Evolutionary conservation across 2,113 vertebrate species (phyloP), one percentile per base, ranked within the genome.

Genomic region (Semnornis frantzii): DNA sequence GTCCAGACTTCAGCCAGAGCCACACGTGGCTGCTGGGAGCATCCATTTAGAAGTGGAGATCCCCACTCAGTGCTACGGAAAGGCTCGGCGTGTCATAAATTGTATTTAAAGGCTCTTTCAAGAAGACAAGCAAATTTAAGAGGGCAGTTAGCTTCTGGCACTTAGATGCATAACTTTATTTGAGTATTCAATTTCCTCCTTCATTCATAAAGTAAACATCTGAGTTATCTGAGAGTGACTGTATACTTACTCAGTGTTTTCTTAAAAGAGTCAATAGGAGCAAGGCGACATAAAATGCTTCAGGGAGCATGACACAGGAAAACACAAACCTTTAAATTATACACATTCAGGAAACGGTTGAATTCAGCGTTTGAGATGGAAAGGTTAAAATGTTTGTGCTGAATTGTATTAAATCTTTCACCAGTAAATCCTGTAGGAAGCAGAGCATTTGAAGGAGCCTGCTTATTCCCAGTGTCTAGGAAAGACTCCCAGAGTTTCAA

Each of bases 181-280:
- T 93, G 97, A 97, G 96, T 92, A 83, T 94, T 95, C 97, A 76
- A 93, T 87, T 96, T 97, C 96, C 96, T 95, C 90, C 90, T 96
- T 96, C 93, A 90, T 95, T 97, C 95, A 94, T 96, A 96, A 97
- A 97, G 87, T 97, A 97, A 98, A 97, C 97, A 96, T 69, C 80
- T 79, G 96, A 95, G 93, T 92, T 95, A 97, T 96, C 93, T 91
- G 96, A 78, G 79, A 85, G 96, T 70, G 96, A 73, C 94, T 91
- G 92, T 91, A 77, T 90, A 63, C 71, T 86, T 72, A 18, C 4
- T 50, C 87, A 57, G 76, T 98, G 96, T 98, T 97, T 97, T 97
- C 93, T 72, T 94, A 97, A 87, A 88, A 39, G 95, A 92, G 94
- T 77, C 89, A 78, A 95, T 89, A 85, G 79, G 94, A 95, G 89